These are phyloP conservation scores for Pogonophryne albipinna DNA, from an alignment of 2,797 vertebrate species.

Conservation along the genomic window DNA sequence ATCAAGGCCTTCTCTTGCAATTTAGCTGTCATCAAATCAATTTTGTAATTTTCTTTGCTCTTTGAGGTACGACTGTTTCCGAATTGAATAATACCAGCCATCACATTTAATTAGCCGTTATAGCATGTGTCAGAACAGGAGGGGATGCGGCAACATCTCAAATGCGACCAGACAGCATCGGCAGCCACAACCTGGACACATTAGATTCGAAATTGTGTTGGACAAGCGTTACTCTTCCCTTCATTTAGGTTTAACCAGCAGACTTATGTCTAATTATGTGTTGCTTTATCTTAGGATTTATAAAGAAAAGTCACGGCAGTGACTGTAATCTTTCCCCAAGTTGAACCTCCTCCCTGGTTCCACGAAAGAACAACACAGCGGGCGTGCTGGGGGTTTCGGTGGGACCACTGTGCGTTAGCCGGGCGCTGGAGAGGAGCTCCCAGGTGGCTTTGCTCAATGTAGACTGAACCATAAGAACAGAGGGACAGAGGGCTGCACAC, in stretches of 20 bases:
- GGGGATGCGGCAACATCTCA: constrained; percentile 51
- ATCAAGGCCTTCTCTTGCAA: constrained; percentile 93
- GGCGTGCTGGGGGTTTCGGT: constrained; percentile 31
- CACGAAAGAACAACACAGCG: constrained; percentile 22
- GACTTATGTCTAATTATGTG: constrained; percentile 27
- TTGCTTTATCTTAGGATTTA: constrained; percentile 21
- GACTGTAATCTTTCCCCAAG: not conserved
- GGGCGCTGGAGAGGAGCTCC: constrained; percentile 63
- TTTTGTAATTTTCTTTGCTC: constrained; percentile 87
- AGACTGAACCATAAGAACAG: constrained; percentile 79
- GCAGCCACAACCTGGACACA: constrained; percentile 52
- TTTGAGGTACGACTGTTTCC: constrained; percentile 85
- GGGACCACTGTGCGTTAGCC: constrained; percentile 41
- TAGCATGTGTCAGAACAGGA: constrained; percentile 73
- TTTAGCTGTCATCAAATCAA: constrained; percentile 98
- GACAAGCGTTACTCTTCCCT: constrained; percentile 60
- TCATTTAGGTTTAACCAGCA: constrained; percentile 39
- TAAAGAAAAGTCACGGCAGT: constrained; percentile 1
- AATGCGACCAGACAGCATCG: constrained; percentile 61
- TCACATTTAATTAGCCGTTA: constrained; percentile 84
- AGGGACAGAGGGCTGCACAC: constrained; percentile 75
- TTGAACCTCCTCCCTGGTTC: constrained; percentile 1
- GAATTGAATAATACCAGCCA: constrained; percentile 85
- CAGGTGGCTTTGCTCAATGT: constrained; percentile 74
- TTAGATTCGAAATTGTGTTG: constrained; percentile 57